Percentiles rank a stretch among this genome's conserved stretches.
These are phyloP conservation scores for Pogonognathellus flavescens DNA, from an alignment of 1,140 invertebrate genomes.

Conservation along the genomic window DNA sequence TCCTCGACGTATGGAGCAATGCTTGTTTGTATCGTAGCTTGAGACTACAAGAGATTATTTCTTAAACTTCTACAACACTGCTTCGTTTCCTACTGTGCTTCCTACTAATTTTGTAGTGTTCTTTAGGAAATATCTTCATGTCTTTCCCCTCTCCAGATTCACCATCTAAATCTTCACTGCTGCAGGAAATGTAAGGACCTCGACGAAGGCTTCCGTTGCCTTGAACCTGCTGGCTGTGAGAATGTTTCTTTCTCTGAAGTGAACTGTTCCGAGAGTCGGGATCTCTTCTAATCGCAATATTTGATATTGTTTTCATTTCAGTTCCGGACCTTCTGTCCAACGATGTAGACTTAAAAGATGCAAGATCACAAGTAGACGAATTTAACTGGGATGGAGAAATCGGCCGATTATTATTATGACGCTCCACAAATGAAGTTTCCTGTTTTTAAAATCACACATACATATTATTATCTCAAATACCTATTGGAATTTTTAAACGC, in stretches of 20 bases:
- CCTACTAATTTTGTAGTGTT: conserved; percentile 65
- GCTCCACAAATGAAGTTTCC: conserved; percentile 66
- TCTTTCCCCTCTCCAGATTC: conserved; percentile 59
- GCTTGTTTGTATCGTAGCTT: conserved; percentile 8
- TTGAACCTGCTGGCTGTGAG: conserved; percentile 36
- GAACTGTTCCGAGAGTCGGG: conserved; percentile 53
- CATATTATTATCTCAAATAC: too few relatives aligned
- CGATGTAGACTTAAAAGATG: conserved; percentile 54
- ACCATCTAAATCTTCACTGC: conserved; percentile 65
- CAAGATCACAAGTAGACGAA: conserved; percentile 58
- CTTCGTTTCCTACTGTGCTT: conserved; percentile 65
- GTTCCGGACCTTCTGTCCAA: conserved; percentile 52
- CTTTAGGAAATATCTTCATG: conserved; percentile 65
- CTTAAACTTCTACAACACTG: conserved; percentile 47
- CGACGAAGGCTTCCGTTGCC: conserved; percentile 58
- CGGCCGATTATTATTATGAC: conserved; percentile 66
- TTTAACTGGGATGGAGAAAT: conserved; percentile 65
- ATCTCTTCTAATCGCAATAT: conserved; percentile 18
- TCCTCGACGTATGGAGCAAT: conserved; percentile 46
- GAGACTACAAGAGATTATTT: not conserved
- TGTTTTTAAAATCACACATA: too few relatives aligned
- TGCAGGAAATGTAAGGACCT: conserved; percentile 63
- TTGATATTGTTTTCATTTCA: conserved; percentile 60
- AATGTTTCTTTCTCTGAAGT: conserved; percentile 59
- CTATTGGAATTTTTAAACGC: too few relatives aligned